phyloP scores from a whole-genome alignment of 2,888 invertebrate species.

The Terebella lapidaria region DNA sequence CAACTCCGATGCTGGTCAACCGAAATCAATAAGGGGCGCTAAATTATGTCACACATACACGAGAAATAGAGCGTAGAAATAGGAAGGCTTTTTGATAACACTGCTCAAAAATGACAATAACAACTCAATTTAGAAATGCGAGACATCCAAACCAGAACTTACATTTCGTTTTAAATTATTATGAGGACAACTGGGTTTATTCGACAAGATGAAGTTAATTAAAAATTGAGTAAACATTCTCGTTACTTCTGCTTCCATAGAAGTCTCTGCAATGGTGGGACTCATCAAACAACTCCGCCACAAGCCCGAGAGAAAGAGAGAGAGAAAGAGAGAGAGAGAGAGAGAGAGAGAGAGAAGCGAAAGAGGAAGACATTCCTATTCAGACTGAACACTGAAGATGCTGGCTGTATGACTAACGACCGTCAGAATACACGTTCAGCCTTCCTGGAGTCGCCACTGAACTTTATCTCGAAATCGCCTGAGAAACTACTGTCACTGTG shows the following conservation, averaged over 20 bases:
- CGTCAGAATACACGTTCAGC: neutral
- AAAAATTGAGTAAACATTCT: neutral
- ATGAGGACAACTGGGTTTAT: neutral
- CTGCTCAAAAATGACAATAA: too few relatives aligned
- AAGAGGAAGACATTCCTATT: neutral
- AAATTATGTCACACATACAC: too few relatives aligned
- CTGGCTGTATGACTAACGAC: neutral
- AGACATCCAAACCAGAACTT: neutral
- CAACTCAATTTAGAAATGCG: too few relatives aligned
- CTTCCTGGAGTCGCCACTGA: neutral
- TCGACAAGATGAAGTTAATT: neutral
- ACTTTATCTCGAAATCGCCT: constrained; percentile 20
- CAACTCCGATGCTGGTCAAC: too few relatives aligned
- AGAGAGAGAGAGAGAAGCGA: too few relatives aligned
- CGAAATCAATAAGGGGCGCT: too few relatives aligned
- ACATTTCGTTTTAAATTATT: neutral
- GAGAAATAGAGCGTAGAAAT: too few relatives aligned
- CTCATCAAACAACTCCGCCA: constrained; percentile 85
- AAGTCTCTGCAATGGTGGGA: constrained; percentile 94
- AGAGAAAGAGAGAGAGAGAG: too few relatives aligned
- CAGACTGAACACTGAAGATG: neutral
- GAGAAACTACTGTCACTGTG: constrained; percentile 22
- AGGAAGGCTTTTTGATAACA: too few relatives aligned
- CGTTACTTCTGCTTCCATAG: constrained; percentile 55
- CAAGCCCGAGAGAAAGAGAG: constrained; percentile 6